A percentile compares a stretch with the other conserved stretches of the same genome.
phyloP scores from a whole-genome alignment of 2,113 vertebrate species.

The Spheniscus mendiculus region DNA sequence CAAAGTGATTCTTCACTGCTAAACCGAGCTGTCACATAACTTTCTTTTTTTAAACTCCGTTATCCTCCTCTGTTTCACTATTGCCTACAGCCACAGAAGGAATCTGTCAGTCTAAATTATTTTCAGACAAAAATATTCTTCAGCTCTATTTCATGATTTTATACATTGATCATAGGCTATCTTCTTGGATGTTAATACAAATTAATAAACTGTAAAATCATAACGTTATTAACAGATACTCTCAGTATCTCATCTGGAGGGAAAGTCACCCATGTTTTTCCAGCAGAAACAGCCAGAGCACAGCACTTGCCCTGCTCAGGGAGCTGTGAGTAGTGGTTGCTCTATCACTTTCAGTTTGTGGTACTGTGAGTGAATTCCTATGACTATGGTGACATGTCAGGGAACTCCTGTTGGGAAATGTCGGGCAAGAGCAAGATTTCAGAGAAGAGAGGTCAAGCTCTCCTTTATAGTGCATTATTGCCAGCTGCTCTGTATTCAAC shows the following conservation, averaged over 20 bases:
- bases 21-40: not conserved
- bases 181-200: not conserved
- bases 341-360: not conserved
- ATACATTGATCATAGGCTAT: not conserved
- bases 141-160: not conserved
- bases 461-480: accelerated
- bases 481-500: not conserved
- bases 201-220: not conserved
- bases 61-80: not conserved
- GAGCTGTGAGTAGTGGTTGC: not conserved
- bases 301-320: not conserved
- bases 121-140: not conserved
- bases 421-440: not conserved
- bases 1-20: not conserved
- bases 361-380: not conserved
- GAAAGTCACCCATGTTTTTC: not conserved
- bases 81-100: not conserved
- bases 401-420: not conserved
- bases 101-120: not conserved
- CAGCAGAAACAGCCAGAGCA: not conserved
- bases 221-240: not conserved
- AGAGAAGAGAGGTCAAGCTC: not conserved
- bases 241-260: not conserved
- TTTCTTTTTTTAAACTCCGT: not conserved
- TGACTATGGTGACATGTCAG: not conserved